Conservation (phyloP, 2,797 vertebrate species). For the Myiothlypis chrysogaster region DNA sequence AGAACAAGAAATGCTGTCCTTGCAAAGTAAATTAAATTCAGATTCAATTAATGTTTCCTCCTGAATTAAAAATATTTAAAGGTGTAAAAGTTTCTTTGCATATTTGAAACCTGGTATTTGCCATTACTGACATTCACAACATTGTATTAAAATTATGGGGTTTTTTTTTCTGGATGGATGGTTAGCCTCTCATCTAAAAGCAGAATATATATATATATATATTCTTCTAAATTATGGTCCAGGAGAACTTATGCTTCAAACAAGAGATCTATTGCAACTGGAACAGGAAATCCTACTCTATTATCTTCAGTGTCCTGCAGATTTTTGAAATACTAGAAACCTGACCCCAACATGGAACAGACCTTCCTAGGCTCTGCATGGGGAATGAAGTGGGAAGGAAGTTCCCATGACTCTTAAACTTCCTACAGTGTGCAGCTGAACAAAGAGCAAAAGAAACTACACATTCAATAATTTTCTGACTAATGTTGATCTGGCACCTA, state of each 20-base stretch:
- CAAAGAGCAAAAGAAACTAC: background rate
- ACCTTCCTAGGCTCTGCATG: background rate
- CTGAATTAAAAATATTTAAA: background rate
- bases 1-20: background rate
- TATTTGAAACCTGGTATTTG: background rate
- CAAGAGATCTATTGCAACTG: background rate
- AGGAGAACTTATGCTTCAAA: background rate
- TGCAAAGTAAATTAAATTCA: background rate
- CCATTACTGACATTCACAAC: background rate
- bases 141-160: background rate
- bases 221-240: background rate
- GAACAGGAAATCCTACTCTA: conserved; percentile 4
- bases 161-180: background rate
- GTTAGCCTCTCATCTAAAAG: background rate
- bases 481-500: background rate
- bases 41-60: background rate
- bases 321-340: conserved; percentile 12
- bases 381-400: background rate
- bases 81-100: background rate
- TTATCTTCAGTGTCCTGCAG: background rate
- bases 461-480: background rate
- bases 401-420: background rate
- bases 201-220: background rate
- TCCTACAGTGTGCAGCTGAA: background rate
- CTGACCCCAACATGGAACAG: background rate